A percentile compares a stretch with the other conserved stretches of the same genome.
These are phyloP conservation scores for Theristicus caerulescens DNA, from an alignment of 2,113 vertebrate genomes.

Conservation along the genomic window DNA sequence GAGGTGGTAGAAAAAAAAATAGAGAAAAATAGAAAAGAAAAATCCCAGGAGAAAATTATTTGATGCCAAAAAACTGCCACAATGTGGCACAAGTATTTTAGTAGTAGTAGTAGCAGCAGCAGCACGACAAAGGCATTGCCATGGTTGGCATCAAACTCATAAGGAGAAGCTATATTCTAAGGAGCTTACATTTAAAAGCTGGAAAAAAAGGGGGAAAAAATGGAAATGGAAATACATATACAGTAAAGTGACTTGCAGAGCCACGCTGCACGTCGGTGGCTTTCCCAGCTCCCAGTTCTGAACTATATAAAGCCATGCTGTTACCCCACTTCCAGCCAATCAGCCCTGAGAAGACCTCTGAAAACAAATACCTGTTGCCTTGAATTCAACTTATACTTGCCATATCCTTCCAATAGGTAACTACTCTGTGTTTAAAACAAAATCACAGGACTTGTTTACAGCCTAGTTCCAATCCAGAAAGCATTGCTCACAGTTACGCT, in stretches of 20 bases:
- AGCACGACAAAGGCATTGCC: background rate
- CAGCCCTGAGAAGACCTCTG: background rate
- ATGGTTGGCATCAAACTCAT: background rate
- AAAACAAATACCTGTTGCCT: background rate
- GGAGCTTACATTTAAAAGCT: background rate
- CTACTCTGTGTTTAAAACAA: accelerated
- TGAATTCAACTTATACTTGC: background rate
- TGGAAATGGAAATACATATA: background rate
- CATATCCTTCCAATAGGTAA: background rate
- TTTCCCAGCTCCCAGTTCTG: background rate
- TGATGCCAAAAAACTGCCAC: background rate
- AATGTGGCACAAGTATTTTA: background rate
- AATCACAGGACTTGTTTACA: background rate
- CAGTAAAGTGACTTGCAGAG: background rate
- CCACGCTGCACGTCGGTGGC: accelerated
- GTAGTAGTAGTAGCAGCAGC: background rate
- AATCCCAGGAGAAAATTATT: background rate
- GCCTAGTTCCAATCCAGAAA: background rate
- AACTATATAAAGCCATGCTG: background rate
- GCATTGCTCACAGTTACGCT: accelerated
- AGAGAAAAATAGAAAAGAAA: background rate
- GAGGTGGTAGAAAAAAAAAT: background rate
- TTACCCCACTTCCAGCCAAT: background rate
- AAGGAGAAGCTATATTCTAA: background rate
- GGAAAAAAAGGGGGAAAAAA: background rate